Conservation (phyloP, 53 echinoderm and acorn worm genomes). For the Holothuria leucospilota region DNA sequence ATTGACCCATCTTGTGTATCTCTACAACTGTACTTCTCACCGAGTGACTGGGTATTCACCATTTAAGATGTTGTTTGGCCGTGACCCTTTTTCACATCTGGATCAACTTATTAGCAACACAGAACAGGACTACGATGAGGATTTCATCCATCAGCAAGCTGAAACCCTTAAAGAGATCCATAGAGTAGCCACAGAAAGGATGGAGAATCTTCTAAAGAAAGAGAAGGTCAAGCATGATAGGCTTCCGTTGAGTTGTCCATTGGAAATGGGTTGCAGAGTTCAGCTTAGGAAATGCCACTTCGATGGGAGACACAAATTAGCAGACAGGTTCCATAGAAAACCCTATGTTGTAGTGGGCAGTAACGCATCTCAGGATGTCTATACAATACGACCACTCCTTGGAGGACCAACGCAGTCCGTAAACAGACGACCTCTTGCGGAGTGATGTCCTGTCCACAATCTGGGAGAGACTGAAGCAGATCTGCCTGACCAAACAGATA, state of each 20-base stretch:
- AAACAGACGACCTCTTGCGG: constrained; percentile 49
- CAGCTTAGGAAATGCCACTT: constrained; percentile 60
- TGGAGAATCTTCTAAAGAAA: too few relatives aligned
- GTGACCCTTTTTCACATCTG: constrained; percentile 37
- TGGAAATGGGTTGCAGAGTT: constrained; percentile 42
- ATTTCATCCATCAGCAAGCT: constrained; percentile 49
- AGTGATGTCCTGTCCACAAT: neutral
- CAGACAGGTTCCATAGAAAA: constrained; percentile 56
- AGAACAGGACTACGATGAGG: constrained; percentile 49
- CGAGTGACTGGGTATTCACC: constrained; percentile 53
- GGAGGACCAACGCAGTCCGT: constrained; percentile 60
- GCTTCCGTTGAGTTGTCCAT: constrained; percentile 4
- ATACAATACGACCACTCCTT: constrained; percentile 57
- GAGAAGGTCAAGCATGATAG: neutral
- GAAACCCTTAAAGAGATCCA: constrained; percentile 7
- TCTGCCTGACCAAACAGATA: neutral
- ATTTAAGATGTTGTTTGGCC: constrained; percentile 52
- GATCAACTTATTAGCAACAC: constrained; percentile 58
- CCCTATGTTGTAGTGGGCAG: constrained; percentile 55
- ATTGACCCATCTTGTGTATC: constrained; percentile 29
- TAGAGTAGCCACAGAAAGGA: constrained; percentile 15
- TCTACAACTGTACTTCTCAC: constrained; percentile 53
- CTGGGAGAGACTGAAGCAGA: neutral
- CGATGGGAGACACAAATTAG: constrained; percentile 62
- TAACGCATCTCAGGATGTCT: constrained; percentile 45